Base-by-base conservation (phyloP, 2,888 invertebrate species). In the Timema podura region DNA sequence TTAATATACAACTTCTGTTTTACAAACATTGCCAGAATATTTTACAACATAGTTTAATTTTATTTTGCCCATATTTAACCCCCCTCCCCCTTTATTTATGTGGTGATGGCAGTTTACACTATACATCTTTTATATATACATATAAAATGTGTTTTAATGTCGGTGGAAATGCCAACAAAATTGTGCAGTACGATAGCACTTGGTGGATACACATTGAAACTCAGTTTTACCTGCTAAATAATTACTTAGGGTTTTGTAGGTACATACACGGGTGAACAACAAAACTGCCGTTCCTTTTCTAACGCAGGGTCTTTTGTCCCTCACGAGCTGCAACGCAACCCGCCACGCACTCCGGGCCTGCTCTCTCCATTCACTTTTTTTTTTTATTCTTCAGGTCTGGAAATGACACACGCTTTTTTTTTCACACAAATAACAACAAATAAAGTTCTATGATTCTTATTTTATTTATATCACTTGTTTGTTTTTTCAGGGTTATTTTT, bases 361-460 rank as follows among this genome's bases (percentile, higher is more conserved):
- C 30, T 30, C 30, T 30, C 30, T 30, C 3, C 2, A 30, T 30
- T 30, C 30, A 30, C 30, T 30, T 30, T 30, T 30, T 30, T 30
- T 30, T 30, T 30, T 30, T 2, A 30, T 3, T 30, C 30, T 61
- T n/a, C 44, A 5, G 61, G 30, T 45, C 61, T n/a, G 44, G 6
- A 61, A 45, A 61, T 45, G 44, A 61, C 61, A 61, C 61, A 61
- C 61, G 61, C 61, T 61, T 61, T 45, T 61, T 73, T 74, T 70
- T 70, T 73, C 73, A 73, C 75, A 74, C 74, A 75, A 75, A 45
- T 61, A 75, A 75, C 75, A 75, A 74, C 75, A 73, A 74, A 74
- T 74, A 74, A 74, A 73, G 73, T 74, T 73, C 72, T 73, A 73
- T 74, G 71, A 71, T 69, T 71, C 69, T 72, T 71, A 68, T 70